A percentile compares a stretch with the other conserved stretches of the same genome.
Conservation (phyloP, 1,140 invertebrate genomes). For the Cotesia chilonis region DNA sequence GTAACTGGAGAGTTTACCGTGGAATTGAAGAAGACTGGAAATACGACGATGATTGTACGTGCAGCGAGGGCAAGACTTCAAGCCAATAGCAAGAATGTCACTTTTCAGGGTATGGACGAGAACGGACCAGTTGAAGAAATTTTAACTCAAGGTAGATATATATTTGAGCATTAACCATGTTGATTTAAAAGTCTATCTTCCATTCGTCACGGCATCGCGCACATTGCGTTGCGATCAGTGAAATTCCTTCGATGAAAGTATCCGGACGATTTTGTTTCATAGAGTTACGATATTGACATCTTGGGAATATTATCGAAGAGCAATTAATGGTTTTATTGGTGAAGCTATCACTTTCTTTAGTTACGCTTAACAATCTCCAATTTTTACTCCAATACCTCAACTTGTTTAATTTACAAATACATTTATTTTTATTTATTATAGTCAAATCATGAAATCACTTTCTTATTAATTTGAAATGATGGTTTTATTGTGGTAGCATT, state of each 20-base stretch:
- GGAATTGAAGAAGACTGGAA: constrained; percentile 56
- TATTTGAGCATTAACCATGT: neutral
- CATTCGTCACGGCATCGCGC: neutral
- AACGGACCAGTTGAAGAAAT: constrained; percentile 55
- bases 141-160: constrained; percentile 51
- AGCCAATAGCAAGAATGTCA: constrained; percentile 49
- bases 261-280: neutral
- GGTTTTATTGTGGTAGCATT: too few species aligned
- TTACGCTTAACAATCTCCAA: too few species aligned
- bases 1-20: constrained; percentile 59
- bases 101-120: constrained; percentile 58
- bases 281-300: constrained; percentile 36
- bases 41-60: constrained; percentile 54
- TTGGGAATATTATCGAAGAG: constrained; percentile 18
- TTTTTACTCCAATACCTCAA: too few species aligned
- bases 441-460: too few species aligned
- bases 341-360: neutral
- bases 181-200: neutral
- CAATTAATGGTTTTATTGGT: neutral
- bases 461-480: too few species aligned
- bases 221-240: constrained; percentile 11
- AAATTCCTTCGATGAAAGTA: constrained; percentile 52
- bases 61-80: constrained; percentile 56
- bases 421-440: too few species aligned
- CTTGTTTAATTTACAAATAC: too few species aligned